Conservation (phyloP, 2,888 invertebrate species). For the Hesperia comma region DNA sequence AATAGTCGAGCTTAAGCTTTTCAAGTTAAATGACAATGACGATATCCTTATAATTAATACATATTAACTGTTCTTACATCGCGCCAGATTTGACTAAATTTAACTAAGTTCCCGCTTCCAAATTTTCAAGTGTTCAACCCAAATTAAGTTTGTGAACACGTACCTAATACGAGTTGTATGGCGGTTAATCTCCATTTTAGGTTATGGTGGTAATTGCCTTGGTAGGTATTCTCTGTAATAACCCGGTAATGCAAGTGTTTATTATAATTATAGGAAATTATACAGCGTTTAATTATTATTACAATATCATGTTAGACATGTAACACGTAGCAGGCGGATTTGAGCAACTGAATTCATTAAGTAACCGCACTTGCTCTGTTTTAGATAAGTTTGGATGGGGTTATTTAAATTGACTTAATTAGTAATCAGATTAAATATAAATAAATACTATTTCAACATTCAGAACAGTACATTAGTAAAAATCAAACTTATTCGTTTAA, state of each 20-base stretch:
- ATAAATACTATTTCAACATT: too few relatives aligned
- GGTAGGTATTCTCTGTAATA: conserved; percentile 8
- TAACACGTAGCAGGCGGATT: too few relatives aligned
- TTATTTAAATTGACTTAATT: too few relatives aligned
- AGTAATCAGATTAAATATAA: too few relatives aligned
- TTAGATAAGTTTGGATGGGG: too few relatives aligned
- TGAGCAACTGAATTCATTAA: too few relatives aligned
- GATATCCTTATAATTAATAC: background rate
- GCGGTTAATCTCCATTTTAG: conserved; percentile 57
- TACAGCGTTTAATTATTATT: background rate
- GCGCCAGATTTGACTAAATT: conserved; percentile 11
- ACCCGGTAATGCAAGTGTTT: conserved; percentile 16
- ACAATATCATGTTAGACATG: background rate
- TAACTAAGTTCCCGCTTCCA: conserved; percentile 10
- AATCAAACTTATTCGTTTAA: too few relatives aligned
- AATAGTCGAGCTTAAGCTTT: background rate
- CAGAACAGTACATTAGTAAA: too few relatives aligned
- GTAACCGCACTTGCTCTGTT: too few relatives aligned
- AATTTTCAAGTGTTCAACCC: conserved; percentile 16
- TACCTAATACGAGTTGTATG: conserved; percentile 39
- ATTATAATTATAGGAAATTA: conserved; percentile 9
- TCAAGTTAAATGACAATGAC: background rate
- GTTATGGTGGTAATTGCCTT: conserved; percentile 21
- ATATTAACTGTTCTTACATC: conserved; percentile 4
- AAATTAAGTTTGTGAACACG: conserved; percentile 27